Conservation (phyloP, 2,113 vertebrate genomes). For the Numida meleagris region DNA sequence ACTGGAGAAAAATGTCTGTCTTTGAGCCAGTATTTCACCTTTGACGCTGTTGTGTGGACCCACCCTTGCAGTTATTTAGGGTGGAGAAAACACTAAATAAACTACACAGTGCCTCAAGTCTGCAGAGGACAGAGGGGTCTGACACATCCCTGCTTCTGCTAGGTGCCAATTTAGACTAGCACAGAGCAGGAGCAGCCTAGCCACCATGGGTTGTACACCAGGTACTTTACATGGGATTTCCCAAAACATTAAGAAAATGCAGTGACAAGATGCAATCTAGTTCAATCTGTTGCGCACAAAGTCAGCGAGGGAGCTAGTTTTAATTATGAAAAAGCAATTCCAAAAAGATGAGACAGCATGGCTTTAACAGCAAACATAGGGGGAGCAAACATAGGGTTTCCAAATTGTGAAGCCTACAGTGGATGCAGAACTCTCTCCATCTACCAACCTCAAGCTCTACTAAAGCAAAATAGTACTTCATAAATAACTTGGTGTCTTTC, state of each 20-base stretch:
- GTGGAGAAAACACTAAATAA: neutral
- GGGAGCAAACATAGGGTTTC: neutral
- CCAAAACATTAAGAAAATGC: neutral
- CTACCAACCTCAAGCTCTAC: neutral
- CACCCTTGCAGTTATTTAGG: neutral
- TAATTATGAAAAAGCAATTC: neutral
- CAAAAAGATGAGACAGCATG: neutral
- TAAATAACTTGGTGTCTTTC: neutral
- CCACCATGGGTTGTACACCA: neutral
- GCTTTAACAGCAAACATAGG: neutral
- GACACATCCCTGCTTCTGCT: neutral
- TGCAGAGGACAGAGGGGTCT: neutral
- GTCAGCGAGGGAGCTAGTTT: neutral
- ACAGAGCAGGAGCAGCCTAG: neutral
- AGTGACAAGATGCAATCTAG: neutral
- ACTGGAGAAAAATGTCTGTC: neutral
- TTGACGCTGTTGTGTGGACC: fast-evolving
- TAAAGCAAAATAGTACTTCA: neutral
- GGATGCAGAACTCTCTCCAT: neutral
- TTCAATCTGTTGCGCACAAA: neutral
- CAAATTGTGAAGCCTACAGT: neutral
- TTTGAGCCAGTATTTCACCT: neutral
- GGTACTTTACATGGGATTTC: neutral
- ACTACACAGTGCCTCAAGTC: fast-evolving
- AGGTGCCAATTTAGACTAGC: neutral